Conservation (phyloP, 1,140 invertebrate species). For the Bombus cullumanus region DNA sequence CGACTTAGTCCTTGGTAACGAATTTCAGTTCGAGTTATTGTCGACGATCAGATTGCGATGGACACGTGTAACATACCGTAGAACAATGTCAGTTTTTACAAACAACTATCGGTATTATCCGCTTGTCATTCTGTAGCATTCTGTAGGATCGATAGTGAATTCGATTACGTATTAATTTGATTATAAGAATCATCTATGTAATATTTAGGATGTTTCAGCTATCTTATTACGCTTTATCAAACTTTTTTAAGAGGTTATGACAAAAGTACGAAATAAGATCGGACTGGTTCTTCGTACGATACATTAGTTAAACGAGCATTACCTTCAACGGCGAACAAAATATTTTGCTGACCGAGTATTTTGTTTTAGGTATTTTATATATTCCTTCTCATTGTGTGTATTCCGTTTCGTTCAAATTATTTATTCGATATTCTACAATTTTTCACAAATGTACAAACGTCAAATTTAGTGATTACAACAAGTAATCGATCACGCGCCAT, state of each 20-base stretch:
- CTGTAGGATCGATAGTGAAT: not conserved
- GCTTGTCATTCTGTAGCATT: not conserved
- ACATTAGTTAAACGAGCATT: not conserved
- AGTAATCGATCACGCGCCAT: too few relatives aligned
- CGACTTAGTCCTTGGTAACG: not conserved
- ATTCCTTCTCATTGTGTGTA: too few relatives aligned
- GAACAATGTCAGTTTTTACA: not conserved
- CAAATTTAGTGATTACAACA: too few relatives aligned
- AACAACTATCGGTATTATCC: not conserved
- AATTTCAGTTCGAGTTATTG: not conserved
- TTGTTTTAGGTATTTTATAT: too few relatives aligned
- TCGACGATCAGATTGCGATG: not conserved
- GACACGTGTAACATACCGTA: too few relatives aligned
- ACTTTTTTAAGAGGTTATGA: not conserved
- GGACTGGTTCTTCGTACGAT: not conserved
- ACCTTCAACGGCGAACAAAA: not conserved
- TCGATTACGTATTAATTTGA: not conserved
- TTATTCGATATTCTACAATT: too few relatives aligned
- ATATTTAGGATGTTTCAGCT: not conserved
- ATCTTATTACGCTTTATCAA: not conserved
- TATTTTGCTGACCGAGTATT: too few relatives aligned
- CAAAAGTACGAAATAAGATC: not conserved
- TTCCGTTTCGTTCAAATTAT: too few relatives aligned
- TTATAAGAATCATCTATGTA: too few relatives aligned
- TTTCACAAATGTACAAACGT: too few relatives aligned